Percentiles rank a stretch among this genome's conserved stretches.
Evolutionary conservation across 2,888 invertebrate species (phyloP).

Genomic region (Imbricaverruca yamaguchii): DNA sequence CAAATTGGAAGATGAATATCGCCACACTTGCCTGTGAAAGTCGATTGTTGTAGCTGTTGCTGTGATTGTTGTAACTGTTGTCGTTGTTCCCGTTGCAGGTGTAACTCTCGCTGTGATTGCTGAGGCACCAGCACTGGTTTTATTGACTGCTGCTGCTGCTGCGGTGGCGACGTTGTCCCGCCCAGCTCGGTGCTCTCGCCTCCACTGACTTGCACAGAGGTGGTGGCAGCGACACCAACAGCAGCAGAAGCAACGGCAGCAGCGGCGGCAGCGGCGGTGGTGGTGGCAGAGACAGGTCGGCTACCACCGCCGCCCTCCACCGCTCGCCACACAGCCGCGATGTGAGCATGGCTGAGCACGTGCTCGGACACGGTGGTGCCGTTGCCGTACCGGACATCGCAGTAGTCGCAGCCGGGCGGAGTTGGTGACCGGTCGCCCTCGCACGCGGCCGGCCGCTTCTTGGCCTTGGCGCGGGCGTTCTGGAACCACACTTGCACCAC

Average conservation of each 20-base stretch:
- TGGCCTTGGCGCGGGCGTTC: slow-evolving; percentile 96
- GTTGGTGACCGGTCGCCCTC: slow-evolving; percentile 45
- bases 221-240: too few species aligned
- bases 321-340: slow-evolving; percentile 57
- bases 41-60: too few species aligned
- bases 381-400: slow-evolving; percentile 82
- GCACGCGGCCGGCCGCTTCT: slow-evolving; percentile 62
- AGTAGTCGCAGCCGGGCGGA: slow-evolving; percentile 69
- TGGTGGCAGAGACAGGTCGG: neutral
- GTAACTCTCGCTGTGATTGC: too few species aligned
- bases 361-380: slow-evolving; percentile 94
- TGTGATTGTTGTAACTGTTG: too few species aligned
- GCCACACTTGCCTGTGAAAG: too few species aligned
- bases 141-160: too few species aligned
- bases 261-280: neutral
- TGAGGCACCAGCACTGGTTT: too few species aligned
- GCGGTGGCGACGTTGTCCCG: too few species aligned
- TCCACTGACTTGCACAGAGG: too few species aligned
- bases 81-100: too few species aligned
- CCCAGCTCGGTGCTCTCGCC: too few species aligned
- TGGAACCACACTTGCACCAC: slow-evolving; percentile 91
- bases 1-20: too few species aligned
- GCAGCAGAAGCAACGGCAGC: neutral
- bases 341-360: slow-evolving; percentile 87
- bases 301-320: neutral